Base-by-base conservation (phyloP, 2,113 vertebrate genomes). In the Seriola rivoliana region DNA sequence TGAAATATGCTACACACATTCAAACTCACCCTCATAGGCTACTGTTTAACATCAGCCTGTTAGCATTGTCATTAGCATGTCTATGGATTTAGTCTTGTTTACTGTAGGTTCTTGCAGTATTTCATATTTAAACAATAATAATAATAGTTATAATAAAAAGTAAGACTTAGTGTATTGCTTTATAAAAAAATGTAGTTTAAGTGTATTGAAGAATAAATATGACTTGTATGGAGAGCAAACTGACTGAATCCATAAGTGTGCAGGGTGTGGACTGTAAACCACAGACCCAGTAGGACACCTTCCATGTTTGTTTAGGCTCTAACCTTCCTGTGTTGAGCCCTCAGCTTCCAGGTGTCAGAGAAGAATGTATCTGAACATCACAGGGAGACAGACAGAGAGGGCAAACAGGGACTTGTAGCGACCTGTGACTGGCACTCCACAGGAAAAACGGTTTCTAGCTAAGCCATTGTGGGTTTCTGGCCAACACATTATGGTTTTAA, bases 261-360 rank as follows among this genome's bases (percentile, higher is more conserved):
- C 42, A 58, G 82, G 75, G 78, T 19, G 81, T 80, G 87, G 69
- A 50, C 58, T 42, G 38, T 1, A 44, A 70, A 65, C 44, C 80
- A 8, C 79, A 63, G 75, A 80, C 71, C 72, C 71, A 42, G 63
- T 5, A 14, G 78, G 81, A 86, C 88, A 78, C 40, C 79, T 50
- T 71, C 72, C 46, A 29, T 89, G 87, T 91, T 86, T 86, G 71
- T 78, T 83, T 64, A 86, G 81, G 71, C 58, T 75, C 79, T n/a
- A 38, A 9, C 50, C 86, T 93, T 92, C 90, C 91, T 90, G 86
- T 57, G 75, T 75, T 89, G 88, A 91, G 85, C 89, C 81, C 68
- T 85, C 77, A 74, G 86, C 89, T 89, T 90, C 92, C 90, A 93
- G 90, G 85, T 93, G 93, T 92, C 93, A 92, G 23, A 63, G 65